Conservation (phyloP, 2,797 vertebrate species). For the Coregonus ussuriensis region DNA sequence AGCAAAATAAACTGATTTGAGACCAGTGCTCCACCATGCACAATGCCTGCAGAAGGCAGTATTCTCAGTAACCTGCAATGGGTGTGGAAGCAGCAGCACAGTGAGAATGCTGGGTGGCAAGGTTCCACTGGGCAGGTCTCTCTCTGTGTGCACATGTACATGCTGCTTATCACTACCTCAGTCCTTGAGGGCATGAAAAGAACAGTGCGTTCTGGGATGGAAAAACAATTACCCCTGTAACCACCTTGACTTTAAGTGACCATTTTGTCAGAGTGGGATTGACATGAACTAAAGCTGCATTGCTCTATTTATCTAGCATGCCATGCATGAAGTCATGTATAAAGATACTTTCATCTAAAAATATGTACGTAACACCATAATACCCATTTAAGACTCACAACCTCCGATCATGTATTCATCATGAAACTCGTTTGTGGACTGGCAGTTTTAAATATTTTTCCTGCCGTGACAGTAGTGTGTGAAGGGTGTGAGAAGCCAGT, state of each 20-base stretch:
- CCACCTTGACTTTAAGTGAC: slow-evolving; percentile 4
- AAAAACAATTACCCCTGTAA: slow-evolving; percentile 15
- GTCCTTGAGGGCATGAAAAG: slow-evolving; percentile 24
- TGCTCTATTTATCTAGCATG: slow-evolving; percentile 2
- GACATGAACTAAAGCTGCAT: slow-evolving; percentile 24
- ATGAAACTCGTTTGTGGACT: slow-evolving; percentile 20
- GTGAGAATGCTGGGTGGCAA: not conserved
- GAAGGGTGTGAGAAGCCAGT: slow-evolving; percentile 24
- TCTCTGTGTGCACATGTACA: slow-evolving; percentile 12
- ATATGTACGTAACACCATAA: slow-evolving; percentile 8
- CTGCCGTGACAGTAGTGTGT: slow-evolving; percentile 36
- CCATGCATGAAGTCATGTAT: not conserved
- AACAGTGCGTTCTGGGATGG: slow-evolving; percentile 29
- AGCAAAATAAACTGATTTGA: not conserved
- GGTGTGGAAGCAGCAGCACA: not conserved
- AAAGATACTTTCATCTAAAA: slow-evolving; percentile 10
- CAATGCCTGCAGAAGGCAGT: not conserved
- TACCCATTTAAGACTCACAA: not conserved
- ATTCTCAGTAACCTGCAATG: not conserved
- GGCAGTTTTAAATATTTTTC: slow-evolving; percentile 37
- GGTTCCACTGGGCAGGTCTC: not conserved
- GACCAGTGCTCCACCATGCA: not conserved
- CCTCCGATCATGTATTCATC: slow-evolving; percentile 46
- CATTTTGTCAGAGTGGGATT: not conserved
- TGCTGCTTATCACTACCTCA: slow-evolving; percentile 34